These are phyloP conservation scores for Volucella zonaria DNA, from an alignment of 2,888 invertebrate species.

Conservation along the genomic window DNA sequence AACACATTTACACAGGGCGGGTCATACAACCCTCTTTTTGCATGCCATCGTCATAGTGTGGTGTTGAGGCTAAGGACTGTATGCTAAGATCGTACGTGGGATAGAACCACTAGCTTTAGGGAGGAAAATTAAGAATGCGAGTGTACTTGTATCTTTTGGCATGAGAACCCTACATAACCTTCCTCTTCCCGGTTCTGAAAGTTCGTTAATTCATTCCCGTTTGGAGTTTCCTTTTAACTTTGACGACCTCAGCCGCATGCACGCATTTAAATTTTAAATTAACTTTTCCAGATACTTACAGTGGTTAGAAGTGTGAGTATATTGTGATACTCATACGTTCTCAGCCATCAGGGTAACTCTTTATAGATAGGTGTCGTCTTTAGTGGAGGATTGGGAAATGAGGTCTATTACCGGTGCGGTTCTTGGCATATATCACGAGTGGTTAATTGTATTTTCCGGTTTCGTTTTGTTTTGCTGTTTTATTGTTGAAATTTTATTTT, in stretches of 20 bases:
- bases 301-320: constrained; percentile 9
- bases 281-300: constrained; percentile 59
- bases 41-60: constrained; percentile 6
- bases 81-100: constrained; percentile 38
- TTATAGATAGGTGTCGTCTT: constrained; percentile 3
- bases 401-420: constrained; percentile 5
- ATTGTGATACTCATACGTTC: background rate
- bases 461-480: constrained; percentile 18
- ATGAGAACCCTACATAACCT: constrained; percentile 31
- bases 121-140: constrained; percentile 31
- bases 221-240: constrained; percentile 70
- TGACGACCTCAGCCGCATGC: constrained; percentile 67
- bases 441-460: constrained; percentile 52
- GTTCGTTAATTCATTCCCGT: constrained; percentile 70
- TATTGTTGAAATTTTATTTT: background rate
- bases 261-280: constrained; percentile 71
- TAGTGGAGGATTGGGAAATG: background rate
- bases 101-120: constrained; percentile 34
- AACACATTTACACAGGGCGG: constrained; percentile 66
- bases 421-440: constrained; percentile 32
- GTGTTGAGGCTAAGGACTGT: constrained; percentile 10
- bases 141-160: constrained; percentile 42
- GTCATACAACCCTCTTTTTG: constrained; percentile 44
- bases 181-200: constrained; percentile 21
- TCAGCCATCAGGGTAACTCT: constrained; percentile 2